These are phyloP conservation scores for Epinephelus cyanopodus DNA, from an alignment of 2,113 vertebrate genomes.

Conservation along the genomic window DNA sequence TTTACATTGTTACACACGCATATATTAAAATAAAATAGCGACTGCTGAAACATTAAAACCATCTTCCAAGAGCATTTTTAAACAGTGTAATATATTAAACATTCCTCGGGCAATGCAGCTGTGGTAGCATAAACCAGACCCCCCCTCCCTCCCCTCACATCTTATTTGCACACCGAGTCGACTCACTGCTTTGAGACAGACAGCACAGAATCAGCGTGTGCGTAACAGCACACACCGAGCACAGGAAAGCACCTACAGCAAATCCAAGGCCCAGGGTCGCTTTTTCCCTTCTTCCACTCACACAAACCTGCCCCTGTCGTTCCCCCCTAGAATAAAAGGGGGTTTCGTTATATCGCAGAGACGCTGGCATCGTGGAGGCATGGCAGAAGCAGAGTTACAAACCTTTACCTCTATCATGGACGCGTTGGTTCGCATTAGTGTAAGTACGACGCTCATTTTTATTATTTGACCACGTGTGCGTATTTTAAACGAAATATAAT, in stretches of 20 bases:
- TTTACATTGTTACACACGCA: neutral
- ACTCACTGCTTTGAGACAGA: conserved; percentile 26
- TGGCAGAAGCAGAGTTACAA: conserved; percentile 94
- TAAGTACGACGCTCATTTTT: conserved; percentile 82
- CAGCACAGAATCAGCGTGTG: conserved; percentile 33
- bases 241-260: neutral
- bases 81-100: neutral
- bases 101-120: conserved; percentile 25
- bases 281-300: neutral
- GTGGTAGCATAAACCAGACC: conserved; percentile 15
- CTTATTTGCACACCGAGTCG: conserved; percentile 21
- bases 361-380: conserved; percentile 58
- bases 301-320: neutral
- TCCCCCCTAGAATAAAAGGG: neutral
- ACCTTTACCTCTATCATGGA: conserved; percentile 95
- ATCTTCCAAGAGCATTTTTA: neutral
- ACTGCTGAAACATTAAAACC: neutral
- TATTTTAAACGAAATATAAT: neutral
- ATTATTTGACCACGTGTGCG: conserved; percentile 17
- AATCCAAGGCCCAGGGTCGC: conserved; percentile 8
- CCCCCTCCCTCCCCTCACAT: conserved; percentile 5
- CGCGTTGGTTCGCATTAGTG: conserved; percentile 92
- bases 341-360: neutral
- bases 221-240: conserved; percentile 40
- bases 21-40: neutral